Evolutionary conservation across 2,113 vertebrate species (phyloP).

Genomic region (Pimephales promelas): DNA sequence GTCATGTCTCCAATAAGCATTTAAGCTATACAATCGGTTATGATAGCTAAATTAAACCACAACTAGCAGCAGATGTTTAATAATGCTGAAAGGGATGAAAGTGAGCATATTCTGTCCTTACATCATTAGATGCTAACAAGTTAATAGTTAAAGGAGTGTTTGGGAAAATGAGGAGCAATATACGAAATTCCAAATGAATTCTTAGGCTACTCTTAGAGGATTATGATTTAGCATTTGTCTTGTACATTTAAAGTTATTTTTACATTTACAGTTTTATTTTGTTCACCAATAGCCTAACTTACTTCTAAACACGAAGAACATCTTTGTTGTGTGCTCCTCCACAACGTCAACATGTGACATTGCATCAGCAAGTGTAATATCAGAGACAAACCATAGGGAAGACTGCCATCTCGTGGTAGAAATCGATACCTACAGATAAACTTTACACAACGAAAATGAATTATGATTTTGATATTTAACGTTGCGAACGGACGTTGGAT

Average conservation of each 20-base stretch:
- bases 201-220: not conserved
- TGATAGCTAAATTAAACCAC: too few species aligned
- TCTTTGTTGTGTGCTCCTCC: not conserved
- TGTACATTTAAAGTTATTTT: not conserved
- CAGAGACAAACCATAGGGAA: not conserved
- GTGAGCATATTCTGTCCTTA: too few species aligned
- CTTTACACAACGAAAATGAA: not conserved
- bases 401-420: slow-evolving; percentile 36
- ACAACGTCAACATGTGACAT: not conserved
- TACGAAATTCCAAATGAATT: not conserved
- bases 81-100: too few species aligned
- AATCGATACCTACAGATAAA: not conserved
- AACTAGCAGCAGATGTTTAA: too few species aligned
- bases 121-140: too few species aligned
- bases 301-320: not conserved
- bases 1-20: not conserved
- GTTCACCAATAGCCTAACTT: not conserved
- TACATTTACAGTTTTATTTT: not conserved
- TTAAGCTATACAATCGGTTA: not conserved
- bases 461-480: too few species aligned
- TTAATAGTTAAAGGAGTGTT: not conserved
- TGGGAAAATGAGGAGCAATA: not conserved
- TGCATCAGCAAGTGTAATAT: not conserved
- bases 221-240: not conserved
- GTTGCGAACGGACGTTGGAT: not conserved